phyloP scores from a whole-genome alignment of 2,797 vertebrate species.

The Meriones psammophilus region DNA sequence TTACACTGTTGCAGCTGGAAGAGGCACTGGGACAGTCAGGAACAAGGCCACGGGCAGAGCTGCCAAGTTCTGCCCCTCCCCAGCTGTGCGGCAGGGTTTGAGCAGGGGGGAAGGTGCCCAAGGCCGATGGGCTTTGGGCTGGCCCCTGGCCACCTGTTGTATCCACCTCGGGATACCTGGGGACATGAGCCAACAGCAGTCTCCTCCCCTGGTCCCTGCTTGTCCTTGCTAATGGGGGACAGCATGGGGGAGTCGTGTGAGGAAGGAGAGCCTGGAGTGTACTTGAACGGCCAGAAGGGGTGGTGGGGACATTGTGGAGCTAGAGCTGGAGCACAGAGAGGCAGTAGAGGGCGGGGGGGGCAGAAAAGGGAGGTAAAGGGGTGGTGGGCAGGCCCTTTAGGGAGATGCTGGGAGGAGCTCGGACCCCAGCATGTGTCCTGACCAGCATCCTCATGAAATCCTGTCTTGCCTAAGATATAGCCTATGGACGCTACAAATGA shows the following conservation, averaged over 20 bases:
- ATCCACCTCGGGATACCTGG: neutral
- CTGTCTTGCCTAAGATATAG: neutral
- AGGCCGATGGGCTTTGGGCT: neutral
- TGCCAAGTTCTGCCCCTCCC: fast-evolving
- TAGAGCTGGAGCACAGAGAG: neutral
- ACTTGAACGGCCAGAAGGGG: neutral
- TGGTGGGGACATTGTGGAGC: fast-evolving
- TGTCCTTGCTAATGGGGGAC: too few relatives aligned
- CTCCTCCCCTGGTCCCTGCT: too few relatives aligned
- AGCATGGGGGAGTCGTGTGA: neutral
- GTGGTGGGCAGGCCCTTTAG: neutral
- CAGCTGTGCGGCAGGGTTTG: fast-evolving
- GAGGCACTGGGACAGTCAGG: neutral
- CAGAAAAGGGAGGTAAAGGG: fast-evolving
- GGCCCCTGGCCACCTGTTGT: neutral
- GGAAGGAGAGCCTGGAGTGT: neutral
- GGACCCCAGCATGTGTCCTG: neutral
- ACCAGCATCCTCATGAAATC: neutral
- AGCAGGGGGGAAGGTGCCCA: too few relatives aligned
- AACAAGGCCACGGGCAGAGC: fast-evolving
- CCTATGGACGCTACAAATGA: neutral
- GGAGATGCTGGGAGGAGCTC: too few relatives aligned
- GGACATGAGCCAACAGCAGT: too few relatives aligned
- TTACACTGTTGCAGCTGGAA: neutral
- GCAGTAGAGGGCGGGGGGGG: too few relatives aligned